Base-by-base conservation (phyloP, 2,113 vertebrate genomes). In the Cisticola juncidis region DNA sequence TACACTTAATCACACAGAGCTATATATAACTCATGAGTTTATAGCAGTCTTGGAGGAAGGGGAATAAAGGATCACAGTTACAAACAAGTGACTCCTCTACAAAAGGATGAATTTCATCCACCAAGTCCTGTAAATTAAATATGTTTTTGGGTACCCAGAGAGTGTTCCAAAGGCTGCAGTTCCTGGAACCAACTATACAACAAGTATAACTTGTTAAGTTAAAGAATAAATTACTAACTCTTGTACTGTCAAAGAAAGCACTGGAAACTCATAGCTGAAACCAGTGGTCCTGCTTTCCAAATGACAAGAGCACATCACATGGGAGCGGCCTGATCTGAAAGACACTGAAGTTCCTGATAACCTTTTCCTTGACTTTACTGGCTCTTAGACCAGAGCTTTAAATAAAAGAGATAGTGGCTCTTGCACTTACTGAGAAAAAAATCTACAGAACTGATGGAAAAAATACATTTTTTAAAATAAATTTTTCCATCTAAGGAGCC, bases 401-500 rank as follows among this genome's bases (percentile, higher is more conserved):
- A 90, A 77, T 66, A 85, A 79, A 45, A 84, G 19, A 81, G 88
- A 94, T 42, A 86, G 51, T 17, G 19, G 33, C 29, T 89, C 36
- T 48, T 74, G n/a, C 22, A 68, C 56, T 96, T 42, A 56, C 28
- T 70, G 25, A 78, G 38, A 47, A 93, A 90, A 92, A 70, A 79
- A 85, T 40, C 54, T 87, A 93, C 45, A 66, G 54, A 88, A 92
- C 9, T 3, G 4, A 89, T 84, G 31, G 69, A 18, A 90, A 79
- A 76, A 68, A 38, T 33, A 5, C 7, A 9, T 61, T 66, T 42
- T 3, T 56, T 1, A 4, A 64, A 83, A 90, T n/a, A n/a, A 3
- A 0, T 66, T 84, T 94, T 96, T 83, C 92, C 92, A 81, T 93
- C 83, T 68, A 95, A 94, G 82, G 90, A 90, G 60, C 13, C 84